These are phyloP conservation scores for Acipenser oxyrinchus DNA, from an alignment of 2,797 vertebrate genomes.

Conservation along the genomic window DNA sequence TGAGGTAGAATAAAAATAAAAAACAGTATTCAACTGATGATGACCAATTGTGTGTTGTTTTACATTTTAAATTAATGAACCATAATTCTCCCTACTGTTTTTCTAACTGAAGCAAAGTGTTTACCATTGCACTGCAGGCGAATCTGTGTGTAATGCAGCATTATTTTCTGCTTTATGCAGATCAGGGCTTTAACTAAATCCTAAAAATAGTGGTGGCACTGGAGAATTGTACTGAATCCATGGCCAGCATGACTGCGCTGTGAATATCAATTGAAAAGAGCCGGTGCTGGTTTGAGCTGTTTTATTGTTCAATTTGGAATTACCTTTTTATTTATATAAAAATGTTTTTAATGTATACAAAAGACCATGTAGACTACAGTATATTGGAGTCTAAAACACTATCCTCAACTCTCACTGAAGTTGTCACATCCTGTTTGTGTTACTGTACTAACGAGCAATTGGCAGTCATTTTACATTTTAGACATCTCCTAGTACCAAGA, in stretches of 20 bases:
- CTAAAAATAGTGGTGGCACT: slow-evolving; percentile 5
- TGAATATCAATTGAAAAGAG: neutral
- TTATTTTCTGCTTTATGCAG: slow-evolving; percentile 3
- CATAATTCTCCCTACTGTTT: neutral
- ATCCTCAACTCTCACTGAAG: neutral
- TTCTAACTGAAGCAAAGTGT: neutral
- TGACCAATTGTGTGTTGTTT: too few relatives aligned
- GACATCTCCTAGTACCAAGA: neutral
- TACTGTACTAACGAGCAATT: neutral
- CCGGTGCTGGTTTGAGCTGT: neutral
- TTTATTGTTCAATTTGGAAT: neutral
- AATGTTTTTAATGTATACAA: neutral
- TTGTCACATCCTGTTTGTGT: neutral
- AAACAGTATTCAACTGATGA: too few relatives aligned
- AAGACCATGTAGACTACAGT: neutral
- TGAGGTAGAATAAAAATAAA: too few relatives aligned
- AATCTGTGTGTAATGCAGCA: neutral
- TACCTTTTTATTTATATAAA: neutral
- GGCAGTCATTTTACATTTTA: neutral
- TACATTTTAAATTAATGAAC: too few relatives aligned
- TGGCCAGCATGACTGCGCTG: neutral
- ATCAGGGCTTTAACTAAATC: slow-evolving; percentile 7
- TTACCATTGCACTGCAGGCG: too few relatives aligned
- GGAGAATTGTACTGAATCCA: neutral
- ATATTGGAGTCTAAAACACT: too few relatives aligned